A percentile compares a stretch with the other conserved stretches of the same genome.
Conservation (phyloP, 2,797 vertebrate species). For the Decapterus maruadsi region DNA sequence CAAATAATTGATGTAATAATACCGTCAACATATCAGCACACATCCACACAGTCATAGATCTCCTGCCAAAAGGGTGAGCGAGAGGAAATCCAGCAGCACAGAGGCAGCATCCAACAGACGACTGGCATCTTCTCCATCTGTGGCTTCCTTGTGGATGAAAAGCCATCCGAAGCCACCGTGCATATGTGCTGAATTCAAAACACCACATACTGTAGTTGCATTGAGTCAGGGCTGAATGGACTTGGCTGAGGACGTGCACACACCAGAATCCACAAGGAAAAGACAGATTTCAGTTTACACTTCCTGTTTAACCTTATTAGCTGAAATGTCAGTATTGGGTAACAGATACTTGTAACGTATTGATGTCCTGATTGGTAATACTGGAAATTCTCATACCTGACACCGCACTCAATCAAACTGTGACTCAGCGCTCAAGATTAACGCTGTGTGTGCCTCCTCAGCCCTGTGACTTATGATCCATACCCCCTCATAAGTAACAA, state of each 20-base stretch:
- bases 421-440: conserved; percentile 76
- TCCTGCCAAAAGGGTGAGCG: conserved; percentile 70
- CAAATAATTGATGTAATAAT: conserved; percentile 90
- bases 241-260: conserved; percentile 23
- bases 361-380: conserved; percentile 54
- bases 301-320: conserved; percentile 35
- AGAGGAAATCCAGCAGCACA: conserved; percentile 72
- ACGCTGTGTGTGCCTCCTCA: conserved; percentile 46
- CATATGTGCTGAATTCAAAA: conserved; percentile 47
- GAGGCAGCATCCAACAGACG: conserved; percentile 62
- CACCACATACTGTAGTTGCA: conserved; percentile 6
- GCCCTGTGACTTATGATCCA: conserved; percentile 77
- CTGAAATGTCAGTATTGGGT: conserved; percentile 41
- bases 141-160: conserved; percentile 46
- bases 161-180: conserved; percentile 35
- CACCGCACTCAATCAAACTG: conserved; percentile 72
- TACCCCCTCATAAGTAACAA: conserved; percentile 74
- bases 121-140: conserved; percentile 63
- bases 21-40: conserved; percentile 88
- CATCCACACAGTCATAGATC: conserved; percentile 84
- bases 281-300: conserved; percentile 28
- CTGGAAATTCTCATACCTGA: conserved; percentile 60
- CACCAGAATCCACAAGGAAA: conserved; percentile 19
- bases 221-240: conserved; percentile 32
- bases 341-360: conserved; percentile 55